Evolutionary conservation across 2,797 vertebrate genomes (phyloP).

Genomic region (Glyptemys insculpta): DNA sequence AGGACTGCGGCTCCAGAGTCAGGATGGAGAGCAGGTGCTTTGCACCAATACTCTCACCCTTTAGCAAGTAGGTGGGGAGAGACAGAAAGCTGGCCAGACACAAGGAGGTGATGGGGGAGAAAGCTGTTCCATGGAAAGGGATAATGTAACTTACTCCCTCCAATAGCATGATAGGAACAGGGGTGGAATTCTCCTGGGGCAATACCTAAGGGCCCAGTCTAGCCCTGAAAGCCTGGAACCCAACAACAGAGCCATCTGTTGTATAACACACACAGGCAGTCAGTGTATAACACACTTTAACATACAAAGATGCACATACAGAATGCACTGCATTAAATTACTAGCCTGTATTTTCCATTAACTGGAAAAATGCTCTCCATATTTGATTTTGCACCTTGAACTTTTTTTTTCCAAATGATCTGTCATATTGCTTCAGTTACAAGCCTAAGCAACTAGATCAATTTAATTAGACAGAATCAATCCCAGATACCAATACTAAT

Average conservation of each 20-base stretch:
- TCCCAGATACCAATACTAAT: not conserved
- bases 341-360: not conserved
- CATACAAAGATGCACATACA: not conserved
- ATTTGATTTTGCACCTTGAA: not conserved
- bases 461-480: not conserved
- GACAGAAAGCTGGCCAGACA: no score
- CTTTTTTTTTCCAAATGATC: not conserved
- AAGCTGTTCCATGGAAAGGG: conserved; percentile 1
- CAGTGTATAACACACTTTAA: no score
- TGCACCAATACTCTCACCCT: no score
- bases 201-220: not conserved
- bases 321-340: not conserved
- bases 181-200: conserved; percentile 18
- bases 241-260: not conserved
- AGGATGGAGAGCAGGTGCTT: no score
- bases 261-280: not conserved
- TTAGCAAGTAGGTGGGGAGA: no score
- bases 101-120: not conserved
- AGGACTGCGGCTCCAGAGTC: not conserved
- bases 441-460: not conserved
- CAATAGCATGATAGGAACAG: not conserved
- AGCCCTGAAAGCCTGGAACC: not conserved
- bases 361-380: not conserved
- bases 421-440: not conserved
- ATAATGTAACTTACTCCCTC: conserved; percentile 35